Conservation (phyloP, 1,140 invertebrate genomes). For the Drosophila busckii region DNA sequence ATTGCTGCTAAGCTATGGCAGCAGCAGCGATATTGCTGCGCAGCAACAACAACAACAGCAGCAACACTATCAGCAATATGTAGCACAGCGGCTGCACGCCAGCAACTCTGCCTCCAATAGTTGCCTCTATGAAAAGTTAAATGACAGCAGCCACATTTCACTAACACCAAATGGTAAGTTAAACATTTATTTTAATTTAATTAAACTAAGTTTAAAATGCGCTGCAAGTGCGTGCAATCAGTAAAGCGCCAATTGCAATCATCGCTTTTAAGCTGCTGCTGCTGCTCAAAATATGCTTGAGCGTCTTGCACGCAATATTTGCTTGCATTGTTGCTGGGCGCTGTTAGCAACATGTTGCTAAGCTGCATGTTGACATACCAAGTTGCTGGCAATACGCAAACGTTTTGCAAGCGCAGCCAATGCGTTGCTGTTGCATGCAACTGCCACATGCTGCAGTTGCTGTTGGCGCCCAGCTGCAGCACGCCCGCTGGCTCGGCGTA, state of each 20-base stretch:
- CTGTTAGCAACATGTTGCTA: constrained; percentile 10
- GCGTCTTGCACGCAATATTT: constrained; percentile 16
- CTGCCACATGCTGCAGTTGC: constrained; percentile 45
- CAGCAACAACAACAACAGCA: constrained; percentile 35
- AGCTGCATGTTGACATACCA: constrained; percentile 34
- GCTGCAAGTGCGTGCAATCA: constrained; percentile 36
- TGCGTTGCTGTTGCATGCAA: not conserved
- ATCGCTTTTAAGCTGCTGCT: not conserved
- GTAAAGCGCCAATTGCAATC: constrained; percentile 41
- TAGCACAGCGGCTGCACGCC: constrained; percentile 52
- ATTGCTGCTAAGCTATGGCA: constrained; percentile 53
- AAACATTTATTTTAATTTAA: not conserved
- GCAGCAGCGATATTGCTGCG: constrained; percentile 42
- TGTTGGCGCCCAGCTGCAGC: constrained; percentile 39
- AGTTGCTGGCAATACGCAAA: constrained; percentile 12
- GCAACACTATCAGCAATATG: constrained; percentile 60
- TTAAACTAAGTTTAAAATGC: not conserved
- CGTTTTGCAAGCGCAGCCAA: constrained; percentile 32
- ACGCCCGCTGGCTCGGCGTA: constrained; percentile 13
- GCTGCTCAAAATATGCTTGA: not conserved
- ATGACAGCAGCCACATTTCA: constrained; percentile 30
- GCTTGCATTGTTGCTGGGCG: not conserved
- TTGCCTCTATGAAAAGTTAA: constrained; percentile 58
- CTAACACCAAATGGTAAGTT: constrained; percentile 49
- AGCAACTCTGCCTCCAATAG: constrained; percentile 44